Percentiles rank a stretch among this genome's conserved stretches.
phyloP scores from a whole-genome alignment of 2,113 vertebrate species.

The Caretta caretta region DNA sequence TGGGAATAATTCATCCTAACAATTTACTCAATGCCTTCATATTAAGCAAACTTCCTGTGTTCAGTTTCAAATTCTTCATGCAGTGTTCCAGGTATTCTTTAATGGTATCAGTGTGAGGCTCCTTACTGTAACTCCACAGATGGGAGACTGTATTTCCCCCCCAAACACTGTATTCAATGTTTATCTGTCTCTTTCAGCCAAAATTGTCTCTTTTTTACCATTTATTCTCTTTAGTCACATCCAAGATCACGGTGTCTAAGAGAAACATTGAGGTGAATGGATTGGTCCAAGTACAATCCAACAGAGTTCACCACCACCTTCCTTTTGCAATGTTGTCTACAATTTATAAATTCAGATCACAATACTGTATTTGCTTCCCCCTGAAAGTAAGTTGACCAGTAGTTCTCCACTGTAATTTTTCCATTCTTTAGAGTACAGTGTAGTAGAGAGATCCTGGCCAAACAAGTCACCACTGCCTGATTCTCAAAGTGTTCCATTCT shows the following conservation, averaged over 20 bases:
- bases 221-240: background rate
- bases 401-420: background rate
- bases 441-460: background rate
- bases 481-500: background rate
- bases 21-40: background rate
- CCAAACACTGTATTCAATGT: background rate
- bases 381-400: background rate
- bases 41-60: background rate
- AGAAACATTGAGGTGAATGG: background rate
- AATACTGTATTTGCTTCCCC: background rate
- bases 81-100: background rate
- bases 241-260: background rate
- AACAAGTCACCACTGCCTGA: fast-evolving
- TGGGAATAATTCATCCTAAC: background rate
- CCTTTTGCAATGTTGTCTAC: background rate
- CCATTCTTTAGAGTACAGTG: fast-evolving
- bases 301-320: background rate
- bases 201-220: background rate
- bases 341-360: background rate
- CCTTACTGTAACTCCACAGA: background rate
- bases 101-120: background rate
- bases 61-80: background rate
- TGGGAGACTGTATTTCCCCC: background rate
- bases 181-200: fast-evolving
- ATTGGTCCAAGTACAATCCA: background rate